Evolutionary conservation across 2,113 vertebrate genomes (phyloP).

Genomic region (Platichthys stellatus): DNA sequence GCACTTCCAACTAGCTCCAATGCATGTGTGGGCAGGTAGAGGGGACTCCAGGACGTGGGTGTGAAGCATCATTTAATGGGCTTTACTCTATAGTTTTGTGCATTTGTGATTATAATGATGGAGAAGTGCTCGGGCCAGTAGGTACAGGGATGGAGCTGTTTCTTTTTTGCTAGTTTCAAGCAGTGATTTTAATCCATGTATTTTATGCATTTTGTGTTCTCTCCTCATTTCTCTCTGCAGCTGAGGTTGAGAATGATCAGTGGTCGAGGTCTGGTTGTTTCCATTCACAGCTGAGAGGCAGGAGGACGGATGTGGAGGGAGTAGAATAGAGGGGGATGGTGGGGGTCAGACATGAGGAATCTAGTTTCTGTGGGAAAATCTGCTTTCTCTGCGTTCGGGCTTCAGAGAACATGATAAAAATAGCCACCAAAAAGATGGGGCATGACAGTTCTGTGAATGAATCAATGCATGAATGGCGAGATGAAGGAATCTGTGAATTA

Average conservation of each 20-base stretch:
- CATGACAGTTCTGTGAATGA: slow-evolving; percentile 5
- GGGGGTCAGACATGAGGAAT: slow-evolving; percentile 74
- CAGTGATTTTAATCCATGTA: not conserved
- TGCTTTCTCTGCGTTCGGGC: slow-evolving; percentile 51
- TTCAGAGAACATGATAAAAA: slow-evolving; percentile 60
- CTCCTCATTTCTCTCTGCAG: not conserved
- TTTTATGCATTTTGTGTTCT: not conserved
- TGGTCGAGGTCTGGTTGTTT: slow-evolving; percentile 37
- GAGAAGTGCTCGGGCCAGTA: not conserved
- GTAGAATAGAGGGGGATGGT: slow-evolving; percentile 46
- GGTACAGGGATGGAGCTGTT: not conserved
- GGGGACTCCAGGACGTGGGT: slow-evolving; percentile 5
- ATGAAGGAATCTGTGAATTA: slow-evolving; percentile 17
- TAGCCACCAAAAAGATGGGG: slow-evolving; percentile 28
- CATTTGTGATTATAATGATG: slow-evolving; percentile 17
- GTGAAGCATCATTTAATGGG: slow-evolving; percentile 1
- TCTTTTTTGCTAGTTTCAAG: slow-evolving; percentile 8
- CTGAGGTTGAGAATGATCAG: slow-evolving; percentile 40
- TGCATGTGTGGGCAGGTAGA: slow-evolving; percentile 46
- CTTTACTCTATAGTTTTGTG: not conserved
- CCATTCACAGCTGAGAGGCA: slow-evolving; percentile 67
- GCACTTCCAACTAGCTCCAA: not conserved
- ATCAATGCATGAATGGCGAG: not conserved
- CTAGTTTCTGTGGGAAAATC: slow-evolving; percentile 78
- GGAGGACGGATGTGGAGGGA: slow-evolving; percentile 65